Evolutionary conservation across 2,797 vertebrate genomes (phyloP).

Genomic region (Taenioides sp.): DNA sequence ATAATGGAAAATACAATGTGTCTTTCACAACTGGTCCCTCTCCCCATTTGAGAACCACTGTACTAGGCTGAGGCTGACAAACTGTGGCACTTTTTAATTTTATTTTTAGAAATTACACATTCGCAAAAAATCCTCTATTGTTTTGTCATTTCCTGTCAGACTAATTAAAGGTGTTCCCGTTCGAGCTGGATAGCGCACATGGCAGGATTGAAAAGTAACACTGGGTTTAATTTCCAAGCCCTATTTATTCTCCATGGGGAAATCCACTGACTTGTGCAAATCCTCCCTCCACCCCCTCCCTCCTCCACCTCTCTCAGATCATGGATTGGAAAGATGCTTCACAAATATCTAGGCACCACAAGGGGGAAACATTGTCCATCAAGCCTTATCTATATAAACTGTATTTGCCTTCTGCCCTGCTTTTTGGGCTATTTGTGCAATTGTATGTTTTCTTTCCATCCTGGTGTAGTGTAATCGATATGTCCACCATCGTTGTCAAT

Average conservation of each 20-base stretch:
- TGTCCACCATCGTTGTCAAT: constrained; percentile 60
- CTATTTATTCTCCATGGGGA: constrained; percentile 41
- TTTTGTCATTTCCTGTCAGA: constrained; percentile 26
- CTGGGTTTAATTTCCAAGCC: constrained; percentile 52
- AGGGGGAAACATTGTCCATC: constrained; percentile 77
- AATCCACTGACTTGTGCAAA: constrained; percentile 48
- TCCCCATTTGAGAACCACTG: not conserved
- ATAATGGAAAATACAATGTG: not conserved
- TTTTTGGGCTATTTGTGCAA: constrained; percentile 48
- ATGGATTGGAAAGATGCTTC: constrained; percentile 42
- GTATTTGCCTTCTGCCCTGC: constrained; percentile 10
- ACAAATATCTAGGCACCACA: constrained; percentile 64
- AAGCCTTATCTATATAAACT: constrained; percentile 28
- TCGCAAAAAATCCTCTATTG: constrained; percentile 37
- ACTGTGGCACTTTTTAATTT: constrained; percentile 2
- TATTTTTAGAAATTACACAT: constrained; percentile 11
- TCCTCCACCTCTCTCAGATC: constrained; percentile 33
- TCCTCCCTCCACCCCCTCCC: constrained; percentile 27
- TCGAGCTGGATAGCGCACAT: not conserved
- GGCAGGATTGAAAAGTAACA: constrained; percentile 46
- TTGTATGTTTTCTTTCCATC: constrained; percentile 41
- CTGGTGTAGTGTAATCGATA: constrained; percentile 65
- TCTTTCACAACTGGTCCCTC: not conserved
- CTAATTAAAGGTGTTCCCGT: constrained; percentile 37
- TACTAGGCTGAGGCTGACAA: constrained; percentile 12